Evolutionary conservation across 1,140 invertebrate genomes (phyloP).

Genomic region (Trypoxylus dichotomus): DNA sequence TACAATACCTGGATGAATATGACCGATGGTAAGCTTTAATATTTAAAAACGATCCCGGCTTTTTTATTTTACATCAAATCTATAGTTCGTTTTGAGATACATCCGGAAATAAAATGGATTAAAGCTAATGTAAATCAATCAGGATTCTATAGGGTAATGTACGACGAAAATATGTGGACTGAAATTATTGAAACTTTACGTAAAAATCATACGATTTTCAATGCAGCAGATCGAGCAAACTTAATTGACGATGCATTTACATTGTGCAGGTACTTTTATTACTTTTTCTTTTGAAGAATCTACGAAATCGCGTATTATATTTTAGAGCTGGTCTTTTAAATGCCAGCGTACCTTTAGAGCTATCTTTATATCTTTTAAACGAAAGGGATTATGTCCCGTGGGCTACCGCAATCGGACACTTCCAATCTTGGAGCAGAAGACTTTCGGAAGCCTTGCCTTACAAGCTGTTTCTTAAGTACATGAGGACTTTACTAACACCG

Average conservation of each 20-base stretch:
- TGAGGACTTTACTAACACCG: slow-evolving; percentile 63
- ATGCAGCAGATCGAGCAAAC: slow-evolving; percentile 71
- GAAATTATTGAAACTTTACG: slow-evolving; percentile 69
- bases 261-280: slow-evolving; percentile 65
- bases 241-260: slow-evolving; percentile 79
- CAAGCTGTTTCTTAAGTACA: slow-evolving; percentile 65
- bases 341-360: slow-evolving; percentile 66
- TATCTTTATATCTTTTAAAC: slow-evolving; percentile 70
- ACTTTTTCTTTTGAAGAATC: not conserved
- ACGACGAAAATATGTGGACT: slow-evolving; percentile 77
- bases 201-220: slow-evolving; percentile 69
- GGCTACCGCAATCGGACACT: slow-evolving; percentile 70
- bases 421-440: slow-evolving; percentile 68
- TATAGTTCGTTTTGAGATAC: slow-evolving; percentile 67
- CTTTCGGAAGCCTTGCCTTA: slow-evolving; percentile 68
- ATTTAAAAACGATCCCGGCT: not conserved
- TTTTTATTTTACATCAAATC: slow-evolving; percentile 42
- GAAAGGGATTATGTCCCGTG: slow-evolving; percentile 77
- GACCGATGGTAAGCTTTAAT: slow-evolving; percentile 63
- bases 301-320: slow-evolving; percentile 32
- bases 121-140: slow-evolving; percentile 86
- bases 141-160: slow-evolving; percentile 86
- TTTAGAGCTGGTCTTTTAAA: slow-evolving; percentile 72
- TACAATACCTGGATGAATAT: slow-evolving; percentile 72
- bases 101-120: slow-evolving; percentile 70